Base-by-base conservation (phyloP, 1,140 invertebrate species). In the Chironomus striatipennis region DNA sequence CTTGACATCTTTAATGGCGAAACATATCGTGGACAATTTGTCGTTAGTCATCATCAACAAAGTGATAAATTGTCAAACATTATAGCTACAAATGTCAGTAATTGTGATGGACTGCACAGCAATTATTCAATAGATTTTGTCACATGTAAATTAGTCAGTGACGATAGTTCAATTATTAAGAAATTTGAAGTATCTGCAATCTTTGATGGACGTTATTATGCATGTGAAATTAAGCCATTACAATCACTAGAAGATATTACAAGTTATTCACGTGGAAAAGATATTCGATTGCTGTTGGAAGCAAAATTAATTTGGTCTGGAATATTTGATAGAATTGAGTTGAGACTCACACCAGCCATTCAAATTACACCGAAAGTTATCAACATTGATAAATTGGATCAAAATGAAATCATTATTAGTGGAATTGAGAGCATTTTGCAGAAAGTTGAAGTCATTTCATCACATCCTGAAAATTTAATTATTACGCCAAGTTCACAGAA, bases 31-130 rank as follows among this genome's bases (percentile, higher is more conserved):
- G 81, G 75, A 42, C 77, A 77, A 74, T 75, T 82, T 43, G 77
- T 81, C 73, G 73, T 82, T 17, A 79, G 80, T 74, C 82, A 82
- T 79, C 81, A 82, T 74, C 75, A 81, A 24, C 81, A 82, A 78
- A 75, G 78, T 12, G 80, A 82, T 65, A 82, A 82, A 70, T 77
- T 77, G 73, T 79, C 77, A 64, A 82, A 82, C 76, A 74, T 82
- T 79, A 75, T 81, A 75, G 77, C 79, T 20, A 76, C 77, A 21
- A 82, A 82, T 75, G 73, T 77, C 34, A 79, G 81, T 6, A 78
- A 78, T 70, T 82, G 81, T 74, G 74, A 76, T 65, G 77, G 42
- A 64, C 73, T 78, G 10, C 20, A 81, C 21, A 77, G 78, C 17
- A 77, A 77, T 64, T 5, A 77, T 18, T 70, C 75, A 12, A 77